Conservation (phyloP, 2,888 invertebrate species). For the Coelopa pilipes region DNA sequence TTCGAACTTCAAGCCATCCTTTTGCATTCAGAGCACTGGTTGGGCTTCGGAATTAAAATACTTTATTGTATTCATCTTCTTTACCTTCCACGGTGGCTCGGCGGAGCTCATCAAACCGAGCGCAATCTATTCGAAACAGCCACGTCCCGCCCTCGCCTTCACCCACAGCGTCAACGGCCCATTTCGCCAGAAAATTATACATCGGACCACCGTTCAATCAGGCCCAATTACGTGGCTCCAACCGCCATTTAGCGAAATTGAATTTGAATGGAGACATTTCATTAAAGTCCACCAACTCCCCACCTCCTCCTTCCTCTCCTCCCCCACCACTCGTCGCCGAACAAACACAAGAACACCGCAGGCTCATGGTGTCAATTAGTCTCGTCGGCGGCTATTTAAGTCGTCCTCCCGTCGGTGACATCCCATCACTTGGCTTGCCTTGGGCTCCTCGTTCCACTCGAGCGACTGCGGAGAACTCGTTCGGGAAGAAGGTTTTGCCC, state of each 20-base stretch:
- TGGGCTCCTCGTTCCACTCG: too few species aligned
- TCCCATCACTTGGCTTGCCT: too few species aligned
- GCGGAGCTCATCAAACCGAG: neutral
- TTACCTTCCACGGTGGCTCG: too few species aligned
- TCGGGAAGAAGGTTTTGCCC: too few species aligned
- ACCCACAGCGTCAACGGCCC: too few species aligned
- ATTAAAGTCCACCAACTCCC: constrained; percentile 13
- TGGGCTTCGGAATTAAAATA: too few species aligned
- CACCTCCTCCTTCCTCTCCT: too few species aligned
- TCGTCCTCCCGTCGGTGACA: too few species aligned
- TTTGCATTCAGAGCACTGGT: too few species aligned
- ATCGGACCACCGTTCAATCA: constrained; percentile 21
- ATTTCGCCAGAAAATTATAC: constrained; percentile 14
- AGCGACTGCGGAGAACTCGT: too few species aligned
- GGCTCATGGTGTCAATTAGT: constrained; percentile 45
- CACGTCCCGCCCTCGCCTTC: neutral
- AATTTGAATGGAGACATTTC: constrained; percentile 25
- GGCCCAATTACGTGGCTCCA: constrained; percentile 9
- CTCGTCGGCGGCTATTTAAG: neutral
- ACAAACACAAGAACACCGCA: constrained; percentile 17
- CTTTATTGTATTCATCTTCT: too few species aligned
- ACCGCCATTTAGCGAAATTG: constrained; percentile 1
- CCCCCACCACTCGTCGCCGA: neutral
- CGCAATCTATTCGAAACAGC: neutral
- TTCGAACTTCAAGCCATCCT: too few species aligned